phyloP scores from a whole-genome alignment of 2,888 invertebrate genomes.

The Diplolepis rosae region DNA sequence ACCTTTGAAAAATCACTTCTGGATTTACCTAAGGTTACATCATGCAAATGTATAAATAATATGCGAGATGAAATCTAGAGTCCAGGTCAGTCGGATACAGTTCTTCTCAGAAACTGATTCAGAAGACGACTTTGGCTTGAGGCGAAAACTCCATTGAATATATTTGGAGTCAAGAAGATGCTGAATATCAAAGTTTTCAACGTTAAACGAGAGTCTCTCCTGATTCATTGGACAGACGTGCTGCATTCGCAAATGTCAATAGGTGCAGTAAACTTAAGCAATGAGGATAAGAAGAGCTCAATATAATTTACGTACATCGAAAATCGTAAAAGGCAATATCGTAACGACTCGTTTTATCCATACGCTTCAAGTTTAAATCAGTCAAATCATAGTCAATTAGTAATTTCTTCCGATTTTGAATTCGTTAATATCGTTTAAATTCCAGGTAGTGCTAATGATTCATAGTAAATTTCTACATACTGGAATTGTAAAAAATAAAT shows the following conservation, averaged over 20 bases:
- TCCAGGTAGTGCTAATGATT: no score
- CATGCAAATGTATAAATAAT: conserved; percentile 31
- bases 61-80: conserved; percentile 48
- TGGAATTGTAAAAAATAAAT: no score
- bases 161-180: conserved; percentile 45
- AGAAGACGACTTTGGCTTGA: conserved; percentile 44
- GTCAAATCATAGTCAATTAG: no score
- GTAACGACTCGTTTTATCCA: neutral
- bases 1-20: neutral
- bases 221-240: conserved; percentile 46
- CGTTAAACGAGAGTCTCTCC: conserved; percentile 32
- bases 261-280: neutral
- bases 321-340: neutral
- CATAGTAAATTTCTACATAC: no score
- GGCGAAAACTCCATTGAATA: conserved; percentile 53
- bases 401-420: no score
- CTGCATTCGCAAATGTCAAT: neutral
- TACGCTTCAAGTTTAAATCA: no score
- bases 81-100: conserved; percentile 33
- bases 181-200: conserved; percentile 32
- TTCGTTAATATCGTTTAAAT: no score
- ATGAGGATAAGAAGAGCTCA: neutral
- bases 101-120: conserved; percentile 55
- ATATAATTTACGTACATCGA: neutral
- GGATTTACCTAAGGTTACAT: neutral